Conservation (phyloP, 2,888 invertebrate species). For the Megaustenia siamemsis region DNA sequence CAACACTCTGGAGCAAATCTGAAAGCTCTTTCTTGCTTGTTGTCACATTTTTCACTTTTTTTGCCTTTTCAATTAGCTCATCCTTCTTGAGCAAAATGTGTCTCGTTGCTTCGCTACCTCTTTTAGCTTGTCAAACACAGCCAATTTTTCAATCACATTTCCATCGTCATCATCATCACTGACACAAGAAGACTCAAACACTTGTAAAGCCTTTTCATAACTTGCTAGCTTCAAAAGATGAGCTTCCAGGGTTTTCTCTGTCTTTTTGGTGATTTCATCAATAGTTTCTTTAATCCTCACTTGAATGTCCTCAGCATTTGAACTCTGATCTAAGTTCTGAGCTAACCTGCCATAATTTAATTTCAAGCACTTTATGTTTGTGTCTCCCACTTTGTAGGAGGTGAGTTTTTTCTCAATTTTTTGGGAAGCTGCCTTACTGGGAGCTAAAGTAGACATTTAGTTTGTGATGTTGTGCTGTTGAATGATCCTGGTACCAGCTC, state of each 20-base stretch:
- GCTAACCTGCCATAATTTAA: neutral
- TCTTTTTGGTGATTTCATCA: constrained; percentile 3
- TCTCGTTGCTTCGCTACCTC: constrained; percentile 64
- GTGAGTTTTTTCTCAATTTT: neutral
- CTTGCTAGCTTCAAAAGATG: constrained; percentile 12
- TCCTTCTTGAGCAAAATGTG: constrained; percentile 62
- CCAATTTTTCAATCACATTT: constrained; percentile 53
- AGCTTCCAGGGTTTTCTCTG: neutral
- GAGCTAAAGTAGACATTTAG: neutral
- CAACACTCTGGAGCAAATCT: constrained; percentile 61
- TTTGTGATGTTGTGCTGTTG: neutral
- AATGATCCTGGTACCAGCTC: neutral
- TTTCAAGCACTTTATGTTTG: neutral
- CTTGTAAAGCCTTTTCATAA: constrained; percentile 9
- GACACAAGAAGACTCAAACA: neutral
- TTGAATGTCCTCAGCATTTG: constrained; percentile 7
- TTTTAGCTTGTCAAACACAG: constrained; percentile 61
- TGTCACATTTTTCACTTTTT: constrained; percentile 15
- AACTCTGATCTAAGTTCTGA: neutral
- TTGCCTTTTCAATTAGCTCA: constrained; percentile 55
- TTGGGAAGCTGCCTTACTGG: constrained; percentile 4
- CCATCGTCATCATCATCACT: constrained; percentile 46
- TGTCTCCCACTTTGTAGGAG: neutral
- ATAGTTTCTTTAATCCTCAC: constrained; percentile 3
- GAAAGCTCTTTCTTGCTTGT: constrained; percentile 44